phyloP scores from a whole-genome alignment of 1,140 invertebrate species.

The Babylonia areolata region DNA sequence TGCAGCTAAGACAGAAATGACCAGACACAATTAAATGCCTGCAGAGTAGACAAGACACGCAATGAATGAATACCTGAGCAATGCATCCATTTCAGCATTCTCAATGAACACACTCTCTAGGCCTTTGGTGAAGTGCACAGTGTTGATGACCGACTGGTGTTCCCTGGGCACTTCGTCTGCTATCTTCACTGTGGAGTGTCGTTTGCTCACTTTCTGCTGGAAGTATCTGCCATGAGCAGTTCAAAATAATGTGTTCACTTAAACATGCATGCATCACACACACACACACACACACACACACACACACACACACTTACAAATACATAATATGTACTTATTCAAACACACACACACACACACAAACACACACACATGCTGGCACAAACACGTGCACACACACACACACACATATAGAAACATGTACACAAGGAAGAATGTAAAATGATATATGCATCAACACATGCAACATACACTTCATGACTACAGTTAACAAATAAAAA shows the following conservation, averaged over 20 bases:
- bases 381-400: background rate
- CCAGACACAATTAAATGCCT: too few relatives aligned
- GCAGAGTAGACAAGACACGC: too few relatives aligned
- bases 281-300: constrained; percentile 12
- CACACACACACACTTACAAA: background rate
- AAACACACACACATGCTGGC: background rate
- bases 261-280: background rate
- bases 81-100: constrained; percentile 69
- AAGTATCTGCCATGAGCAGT: constrained; percentile 69
- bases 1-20: too few relatives aligned
- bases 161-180: constrained; percentile 77
- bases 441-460: too few relatives aligned
- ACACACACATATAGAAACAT: background rate
- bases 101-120: constrained; percentile 72
- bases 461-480: too few relatives aligned
- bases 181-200: constrained; percentile 75
- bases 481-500: too few relatives aligned
- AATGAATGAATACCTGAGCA: constrained; percentile 59
- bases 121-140: constrained; percentile 70
- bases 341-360: constrained; percentile 11
- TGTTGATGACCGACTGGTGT: constrained; percentile 69
- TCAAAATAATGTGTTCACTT: background rate
- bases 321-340: too few relatives aligned
- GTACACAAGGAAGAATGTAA: background rate
- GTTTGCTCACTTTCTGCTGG: constrained; percentile 73